Percentiles rank a stretch among this genome's conserved stretches.
Evolutionary conservation across 2,888 invertebrate genomes (phyloP).

Genomic region (Eupithecia subfuscata): DNA sequence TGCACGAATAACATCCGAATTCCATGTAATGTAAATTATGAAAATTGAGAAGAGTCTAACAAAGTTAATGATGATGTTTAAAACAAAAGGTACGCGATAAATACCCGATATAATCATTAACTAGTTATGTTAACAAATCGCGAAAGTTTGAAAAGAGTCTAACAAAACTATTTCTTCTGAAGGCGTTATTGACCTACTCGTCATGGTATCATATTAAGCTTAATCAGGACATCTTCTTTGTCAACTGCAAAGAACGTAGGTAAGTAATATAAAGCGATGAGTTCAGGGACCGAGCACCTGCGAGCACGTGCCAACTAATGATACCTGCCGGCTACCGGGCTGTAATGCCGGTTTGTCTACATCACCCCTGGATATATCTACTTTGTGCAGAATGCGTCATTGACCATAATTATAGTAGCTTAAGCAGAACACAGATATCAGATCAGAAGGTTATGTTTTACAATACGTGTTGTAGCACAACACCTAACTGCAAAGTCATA

Average conservation of each 20-base stretch:
- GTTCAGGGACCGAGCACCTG: conserved; percentile 50
- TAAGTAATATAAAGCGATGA: conserved; percentile 24
- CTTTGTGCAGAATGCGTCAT: not conserved
- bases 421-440: not conserved
- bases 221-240: not conserved
- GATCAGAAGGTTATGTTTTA: too few species aligned
- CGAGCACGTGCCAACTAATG: conserved; percentile 66
- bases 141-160: too few species aligned
- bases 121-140: too few species aligned
- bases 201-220: not conserved
- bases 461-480: too few species aligned
- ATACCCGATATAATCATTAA: too few species aligned
- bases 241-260: not conserved
- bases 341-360: conserved; percentile 50
- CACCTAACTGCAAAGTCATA: too few species aligned
- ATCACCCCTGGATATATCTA: too few species aligned
- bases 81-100: too few species aligned
- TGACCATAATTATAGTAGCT: not conserved
- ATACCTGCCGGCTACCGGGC: conserved; percentile 47
- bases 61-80: too few species aligned
- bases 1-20: not conserved
- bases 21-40: not conserved
- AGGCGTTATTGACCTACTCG: not conserved
- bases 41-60: not conserved
- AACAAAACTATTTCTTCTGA: not conserved